Base-by-base conservation (phyloP, 2,113 vertebrate species). In the Tilapia sparmanii region DNA sequence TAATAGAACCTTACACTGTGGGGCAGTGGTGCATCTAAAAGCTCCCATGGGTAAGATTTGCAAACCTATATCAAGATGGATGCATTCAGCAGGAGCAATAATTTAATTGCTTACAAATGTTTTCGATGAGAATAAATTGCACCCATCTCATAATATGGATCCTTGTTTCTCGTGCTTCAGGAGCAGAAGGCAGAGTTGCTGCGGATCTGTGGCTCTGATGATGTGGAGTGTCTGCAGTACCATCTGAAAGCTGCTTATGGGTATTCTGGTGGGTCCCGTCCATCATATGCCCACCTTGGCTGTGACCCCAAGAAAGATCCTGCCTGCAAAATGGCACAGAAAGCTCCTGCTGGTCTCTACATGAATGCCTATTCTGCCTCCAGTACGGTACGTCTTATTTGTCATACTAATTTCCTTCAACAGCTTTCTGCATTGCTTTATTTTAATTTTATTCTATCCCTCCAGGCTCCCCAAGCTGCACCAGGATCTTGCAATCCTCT, bases 191-290 rank as follows among this genome's bases (percentile, higher is more conserved):
- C 95, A 0, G 96, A 97, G 91, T 94, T 97, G 52, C 89, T 97
- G 92, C 94, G 96, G 7, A 96, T 97, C 92, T 97, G 97, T 45
- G 61, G 93, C 0, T 5, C 95, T 3, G 95, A 97, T 1, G 97
- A 97, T 19, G 93, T 95, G 2, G 97, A 97, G 90, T 97, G 97
- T 88, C 90, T 97, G 29, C 97, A 97, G 95, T 97, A 96, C 86
- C 97, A 97, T 86, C 88, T 97, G 66, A 96, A 93, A 57, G 97
- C 96, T 2, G 96, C 97, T 42, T 91, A 92, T 9, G 97, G 97
- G 18, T 80, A 96, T 83, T 84, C 96, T 2, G 90, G 91, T 2
- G 94, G 90, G 8, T 33, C 91, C 3, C 83, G 87, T 12, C 97
- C 97, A 3, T 96, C 96, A 18, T 96, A 97, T 8, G 94, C 95